Evolutionary conservation across 2,888 invertebrate species (phyloP), one percentile per base, ranked within the genome.

Genomic region (Gerris lacustris): DNA sequence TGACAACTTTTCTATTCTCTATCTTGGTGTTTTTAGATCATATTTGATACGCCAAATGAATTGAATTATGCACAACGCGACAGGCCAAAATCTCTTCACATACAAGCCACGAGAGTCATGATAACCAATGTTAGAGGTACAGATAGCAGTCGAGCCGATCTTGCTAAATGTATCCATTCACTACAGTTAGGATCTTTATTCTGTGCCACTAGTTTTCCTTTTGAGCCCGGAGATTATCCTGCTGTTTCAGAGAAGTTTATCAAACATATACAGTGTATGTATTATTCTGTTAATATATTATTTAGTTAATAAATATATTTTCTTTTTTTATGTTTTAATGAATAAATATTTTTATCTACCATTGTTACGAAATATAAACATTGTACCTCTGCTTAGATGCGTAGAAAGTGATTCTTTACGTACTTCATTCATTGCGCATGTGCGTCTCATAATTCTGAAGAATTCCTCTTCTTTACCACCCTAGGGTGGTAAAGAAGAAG

Each of bases 201-300:
- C 75, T 88, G 87, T 78, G 87, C 86, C n/a, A 82, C 84, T n/a
- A 87, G 88, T 71, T 94, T 94, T 80, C 93, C 94, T 0, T 87
- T 89, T 62, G 82, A 85, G 15, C 77, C 82, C 0, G 84, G 82
- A 5, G 93, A 94, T 78, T 84, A 87, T 79, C 87, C 89, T 75
- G 89, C 92, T 5, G 87, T 94, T 66, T 88, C 91, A 31, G 90
- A 93, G 76, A 90, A 92, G 80, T 92, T 94, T 78, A 79, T 93
- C 45, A 83, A 88, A 73, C 94, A 94, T 79, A 82, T 82, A 71
- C 80, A 81, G 75, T 83, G 84, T 83, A 79, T 76, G 72, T 73
- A 71, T 69, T 68, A 64, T 63, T 69, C n/a, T n/a, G n/a, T n/a
- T n/a, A n/a, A n/a, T n/a, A n/a, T n/a, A n/a, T 31, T 31, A 31